phyloP scores from a whole-genome alignment of 2,113 vertebrate genomes.

The Neolamprologus cancellatus region DNA sequence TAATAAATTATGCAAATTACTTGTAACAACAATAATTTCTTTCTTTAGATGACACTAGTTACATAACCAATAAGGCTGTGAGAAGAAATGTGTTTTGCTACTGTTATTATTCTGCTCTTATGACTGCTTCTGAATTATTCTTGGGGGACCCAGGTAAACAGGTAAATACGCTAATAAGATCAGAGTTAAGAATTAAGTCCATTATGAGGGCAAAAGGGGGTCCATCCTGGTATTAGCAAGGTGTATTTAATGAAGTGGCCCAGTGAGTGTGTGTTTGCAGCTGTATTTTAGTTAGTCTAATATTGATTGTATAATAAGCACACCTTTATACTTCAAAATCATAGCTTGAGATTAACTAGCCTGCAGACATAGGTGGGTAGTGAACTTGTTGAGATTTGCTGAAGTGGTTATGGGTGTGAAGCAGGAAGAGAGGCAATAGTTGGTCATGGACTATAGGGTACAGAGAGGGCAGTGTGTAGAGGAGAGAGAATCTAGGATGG shows the following conservation, averaged over 20 bases:
- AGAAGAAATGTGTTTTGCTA: background rate
- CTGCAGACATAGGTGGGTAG: background rate
- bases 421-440: background rate
- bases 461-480: constrained; percentile 53
- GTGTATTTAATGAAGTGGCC: background rate
- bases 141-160: background rate
- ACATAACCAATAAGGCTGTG: background rate
- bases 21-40: background rate
- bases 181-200: background rate
- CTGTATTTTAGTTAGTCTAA: background rate
- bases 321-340: background rate
- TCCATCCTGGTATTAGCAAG: background rate
- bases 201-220: background rate
- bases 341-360: background rate
- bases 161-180: background rate
- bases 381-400: background rate
- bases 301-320: background rate
- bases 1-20: background rate
- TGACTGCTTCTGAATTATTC: background rate
- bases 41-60: background rate
- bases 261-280: background rate
- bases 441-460: constrained; percentile 3
- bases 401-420: background rate
- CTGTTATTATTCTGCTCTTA: background rate
- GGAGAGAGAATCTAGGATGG: constrained; percentile 33